phyloP scores from a whole-genome alignment of 2,797 vertebrate species.

The Apogon talboti region DNA sequence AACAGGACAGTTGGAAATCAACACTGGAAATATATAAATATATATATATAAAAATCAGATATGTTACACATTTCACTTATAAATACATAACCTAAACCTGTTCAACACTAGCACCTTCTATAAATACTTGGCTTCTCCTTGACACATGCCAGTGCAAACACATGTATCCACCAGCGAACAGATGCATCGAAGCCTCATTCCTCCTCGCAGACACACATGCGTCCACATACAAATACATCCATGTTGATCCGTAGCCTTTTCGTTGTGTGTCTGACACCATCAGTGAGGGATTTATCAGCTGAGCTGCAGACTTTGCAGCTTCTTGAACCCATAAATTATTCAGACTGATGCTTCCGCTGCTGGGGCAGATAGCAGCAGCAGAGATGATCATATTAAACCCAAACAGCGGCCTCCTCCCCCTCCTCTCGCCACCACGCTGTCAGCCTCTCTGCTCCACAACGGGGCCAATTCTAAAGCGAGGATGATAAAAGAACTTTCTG shows the following conservation, averaged over 20 bases:
- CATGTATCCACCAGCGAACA: neutral
- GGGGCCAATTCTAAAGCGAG: neutral
- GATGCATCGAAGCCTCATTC: neutral
- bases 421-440: neutral
- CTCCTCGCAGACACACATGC: neutral
- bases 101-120: no score
- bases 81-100: no score
- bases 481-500: slow-evolving; percentile 21
- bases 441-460: slow-evolving; percentile 16
- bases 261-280: slow-evolving; percentile 70
- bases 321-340: slow-evolving; percentile 82
- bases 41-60: no score
- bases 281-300: slow-evolving; percentile 72
- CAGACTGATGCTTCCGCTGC: slow-evolving; percentile 64
- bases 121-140: no score
- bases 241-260: slow-evolving; percentile 40
- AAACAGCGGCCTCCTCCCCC: slow-evolving; percentile 20
- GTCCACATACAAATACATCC: slow-evolving; percentile 3
- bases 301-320: slow-evolving; percentile 68
- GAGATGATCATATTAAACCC: slow-evolving; percentile 50
- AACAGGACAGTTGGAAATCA: no score
- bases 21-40: no score
- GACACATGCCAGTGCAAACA: neutral
- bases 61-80: no score
- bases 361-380: slow-evolving; percentile 65